phyloP scores from a whole-genome alignment of 2,888 invertebrate genomes.

The Nymphalis urticae region DNA sequence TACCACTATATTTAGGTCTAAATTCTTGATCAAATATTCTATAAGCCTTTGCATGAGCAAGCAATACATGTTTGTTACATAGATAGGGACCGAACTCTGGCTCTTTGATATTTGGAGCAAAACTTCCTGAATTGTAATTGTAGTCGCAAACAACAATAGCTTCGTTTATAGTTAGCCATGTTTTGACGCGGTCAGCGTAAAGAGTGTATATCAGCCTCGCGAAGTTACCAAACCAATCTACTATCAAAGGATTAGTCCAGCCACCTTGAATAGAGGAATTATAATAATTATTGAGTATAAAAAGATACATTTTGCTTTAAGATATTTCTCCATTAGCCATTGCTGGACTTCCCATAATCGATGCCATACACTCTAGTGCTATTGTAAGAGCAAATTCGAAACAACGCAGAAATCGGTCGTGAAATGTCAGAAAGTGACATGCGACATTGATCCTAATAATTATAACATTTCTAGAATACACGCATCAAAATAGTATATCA shows the following conservation, averaged over 20 bases:
- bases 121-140: slow-evolving; percentile 61
- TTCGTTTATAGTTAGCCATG: slow-evolving; percentile 89
- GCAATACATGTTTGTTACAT: slow-evolving; percentile 84
- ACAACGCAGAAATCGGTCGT: no score
- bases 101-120: slow-evolving; percentile 55
- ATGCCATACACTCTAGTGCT: no score
- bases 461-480: no score
- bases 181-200: slow-evolving; percentile 82
- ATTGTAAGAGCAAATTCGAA: no score
- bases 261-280: slow-evolving; percentile 69
- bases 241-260: slow-evolving; percentile 83
- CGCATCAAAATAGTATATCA: no score
- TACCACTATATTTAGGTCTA: slow-evolving; percentile 71
- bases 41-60: slow-evolving; percentile 85
- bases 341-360: no score
- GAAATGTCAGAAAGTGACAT: no score
- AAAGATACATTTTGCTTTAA: no score
- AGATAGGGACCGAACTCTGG: slow-evolving; percentile 79
- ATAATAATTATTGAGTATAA: slow-evolving; percentile 32
- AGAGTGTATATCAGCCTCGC: slow-evolving; percentile 78
- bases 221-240: slow-evolving; percentile 83
- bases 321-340: no score
- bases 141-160: slow-evolving; percentile 70
- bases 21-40: slow-evolving; percentile 82
- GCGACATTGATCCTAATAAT: no score